phyloP scores from a whole-genome alignment of 2,888 invertebrate species.

The Euproctis similis region DNA sequence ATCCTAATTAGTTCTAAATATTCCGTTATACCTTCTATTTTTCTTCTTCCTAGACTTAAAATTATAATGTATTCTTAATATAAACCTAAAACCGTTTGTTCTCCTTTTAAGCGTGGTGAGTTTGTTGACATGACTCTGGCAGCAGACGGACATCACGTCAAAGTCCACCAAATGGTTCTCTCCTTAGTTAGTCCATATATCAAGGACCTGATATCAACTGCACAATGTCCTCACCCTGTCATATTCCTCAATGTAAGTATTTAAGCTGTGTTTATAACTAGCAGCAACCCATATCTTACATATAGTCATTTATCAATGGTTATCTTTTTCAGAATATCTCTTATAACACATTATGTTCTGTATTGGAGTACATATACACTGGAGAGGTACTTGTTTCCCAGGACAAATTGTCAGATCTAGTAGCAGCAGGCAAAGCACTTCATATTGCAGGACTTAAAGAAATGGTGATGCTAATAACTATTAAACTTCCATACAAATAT shows the following conservation, averaged over 20 bases:
- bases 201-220: conserved; percentile 53
- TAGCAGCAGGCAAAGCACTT: conserved; percentile 52
- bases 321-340: conserved; percentile 55
- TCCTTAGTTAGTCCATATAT: conserved; percentile 63
- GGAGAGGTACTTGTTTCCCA: conserved; percentile 53
- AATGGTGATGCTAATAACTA: too few species aligned
- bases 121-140: conserved; percentile 70
- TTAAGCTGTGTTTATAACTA: too few species aligned
- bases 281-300: too few species aligned
- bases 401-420: conserved; percentile 42
- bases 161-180: conserved; percentile 61
- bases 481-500: too few species aligned
- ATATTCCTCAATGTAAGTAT: conserved; percentile 62
- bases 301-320: too few species aligned
- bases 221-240: conserved; percentile 56
- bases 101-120: conserved; percentile 29
- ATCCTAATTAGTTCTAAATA: too few species aligned
- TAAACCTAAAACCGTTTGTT: too few species aligned
- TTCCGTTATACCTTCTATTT: too few species aligned
- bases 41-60: too few species aligned
- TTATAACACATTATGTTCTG: conserved; percentile 42
- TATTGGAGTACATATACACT: conserved; percentile 64
- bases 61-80: too few species aligned
- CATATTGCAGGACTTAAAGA: conserved; percentile 59
- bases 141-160: conserved; percentile 62